Evolutionary conservation across 2,888 invertebrate genomes (phyloP), one percentile per base, ranked within the genome.

Genomic region (Melolontha melolontha): DNA sequence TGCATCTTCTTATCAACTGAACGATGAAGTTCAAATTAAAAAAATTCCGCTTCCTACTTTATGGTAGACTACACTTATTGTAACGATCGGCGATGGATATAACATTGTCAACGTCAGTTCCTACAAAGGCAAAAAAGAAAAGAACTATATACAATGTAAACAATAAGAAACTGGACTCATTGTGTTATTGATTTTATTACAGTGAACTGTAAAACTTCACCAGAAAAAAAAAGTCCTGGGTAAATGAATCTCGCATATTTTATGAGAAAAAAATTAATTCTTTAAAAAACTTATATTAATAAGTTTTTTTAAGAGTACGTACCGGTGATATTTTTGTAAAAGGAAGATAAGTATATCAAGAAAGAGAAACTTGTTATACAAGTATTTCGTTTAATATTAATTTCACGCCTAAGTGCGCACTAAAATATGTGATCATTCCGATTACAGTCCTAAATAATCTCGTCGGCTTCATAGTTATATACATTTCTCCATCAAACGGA

Each of bases 351-450:
- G 7, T 34, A 34, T 34, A 34, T 34, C 34, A 34, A 34, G 34
- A 34, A 34, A 34, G 34, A 34, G 34, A 34, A 34, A 34, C 34
- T 34, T 6, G 34, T 34, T 34, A 34, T 10, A 29, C 16, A 62
- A 29, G n/a, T 1, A 47, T 39, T 47, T 42, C 14, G 47, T 59
- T 14, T 47, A 11, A 62, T 62, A 62, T 47, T 47, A 62, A 62
- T 62, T 62, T 62, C 59, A 62, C 47, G 59, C 34, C 34, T 49
- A 47, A 29, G 47, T 47, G 59, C 42, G 16, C 59, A 62, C 34
- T 41, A 59, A 29, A 44, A 41, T 14, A 49, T 8, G 16, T 6
- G 22, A 22, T 8, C 22, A 47, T 8, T 34, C 5, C 10, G 6
- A 34, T 34, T 34, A 10, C 6, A 34, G 6, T 34, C 5, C 34